A percentile compares a stretch with the other conserved stretches of the same genome.
Evolutionary conservation across 1,140 invertebrate genomes (phyloP).

Genomic region (Psilanteris sp.): DNA sequence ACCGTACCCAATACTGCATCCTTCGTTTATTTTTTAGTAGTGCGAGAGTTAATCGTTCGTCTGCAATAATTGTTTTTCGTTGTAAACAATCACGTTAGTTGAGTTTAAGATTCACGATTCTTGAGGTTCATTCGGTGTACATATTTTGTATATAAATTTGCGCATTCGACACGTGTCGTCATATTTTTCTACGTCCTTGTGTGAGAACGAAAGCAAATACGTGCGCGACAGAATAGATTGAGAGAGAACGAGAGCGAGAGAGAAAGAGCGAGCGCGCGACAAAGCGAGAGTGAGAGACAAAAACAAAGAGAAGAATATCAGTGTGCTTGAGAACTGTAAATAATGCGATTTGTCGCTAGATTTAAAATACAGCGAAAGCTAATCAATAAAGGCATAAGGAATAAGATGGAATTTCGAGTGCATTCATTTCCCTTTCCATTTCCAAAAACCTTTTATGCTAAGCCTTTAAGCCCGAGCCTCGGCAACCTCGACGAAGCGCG

Average conservation of each 20-base stretch:
- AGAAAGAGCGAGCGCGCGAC: too few relatives aligned
- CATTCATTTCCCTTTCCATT: constrained; percentile 35
- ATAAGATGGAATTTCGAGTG: constrained; percentile 43
- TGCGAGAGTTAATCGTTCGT: constrained; percentile 33
- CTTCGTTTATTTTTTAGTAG: too few relatives aligned
- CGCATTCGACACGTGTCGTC: constrained; percentile 72
- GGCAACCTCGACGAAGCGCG: not conserved
- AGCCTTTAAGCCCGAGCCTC: constrained; percentile 39
- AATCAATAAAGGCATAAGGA: constrained; percentile 67
- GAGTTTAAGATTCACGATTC: constrained; percentile 39
- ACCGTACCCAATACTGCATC: too few relatives aligned
- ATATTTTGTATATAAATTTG: constrained; percentile 75
- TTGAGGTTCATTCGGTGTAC: constrained; percentile 67
- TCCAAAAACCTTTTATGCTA: constrained; percentile 46
- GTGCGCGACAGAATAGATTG: constrained; percentile 5
- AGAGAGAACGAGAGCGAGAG: constrained; percentile 8
- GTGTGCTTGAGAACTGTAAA: constrained; percentile 57
- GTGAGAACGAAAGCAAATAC: constrained; percentile 38
- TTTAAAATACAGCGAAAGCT: constrained; percentile 64
- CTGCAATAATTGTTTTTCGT: constrained; percentile 29
- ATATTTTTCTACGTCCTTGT: constrained; percentile 79
- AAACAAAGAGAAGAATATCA: too few relatives aligned
- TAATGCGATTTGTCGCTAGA: constrained; percentile 64
- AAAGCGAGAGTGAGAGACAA: too few relatives aligned
- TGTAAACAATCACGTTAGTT: constrained; percentile 48